Conservation (phyloP, 2,113 vertebrate genomes). For the Pterocles burchelli region DNA sequence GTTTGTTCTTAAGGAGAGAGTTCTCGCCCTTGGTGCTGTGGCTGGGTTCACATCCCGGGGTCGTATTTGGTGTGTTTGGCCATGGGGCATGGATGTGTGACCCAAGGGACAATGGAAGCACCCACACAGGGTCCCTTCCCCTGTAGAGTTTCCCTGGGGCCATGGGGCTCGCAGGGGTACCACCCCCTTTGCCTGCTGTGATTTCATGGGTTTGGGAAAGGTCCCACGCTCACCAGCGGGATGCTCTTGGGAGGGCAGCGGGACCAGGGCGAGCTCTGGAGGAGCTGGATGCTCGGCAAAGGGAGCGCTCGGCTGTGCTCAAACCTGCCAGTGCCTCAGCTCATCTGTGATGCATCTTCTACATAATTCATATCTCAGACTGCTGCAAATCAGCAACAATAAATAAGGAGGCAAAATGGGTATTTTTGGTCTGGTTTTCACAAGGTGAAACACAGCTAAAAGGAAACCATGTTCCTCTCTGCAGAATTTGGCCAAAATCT, state of each 20-base stretch:
- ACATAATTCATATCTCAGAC: constrained; percentile 32
- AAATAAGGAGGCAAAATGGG: background rate
- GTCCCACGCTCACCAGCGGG: fast-evolving
- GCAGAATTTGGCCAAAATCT: background rate
- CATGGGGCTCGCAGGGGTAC: fast-evolving
- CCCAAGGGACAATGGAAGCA: fast-evolving
- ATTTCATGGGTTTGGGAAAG: background rate
- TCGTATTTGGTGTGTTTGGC: fast-evolving
- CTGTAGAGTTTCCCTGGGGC: fast-evolving
- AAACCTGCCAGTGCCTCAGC: background rate
- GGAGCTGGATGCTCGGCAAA: background rate
- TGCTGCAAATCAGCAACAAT: background rate
- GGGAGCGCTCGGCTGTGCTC: fast-evolving
- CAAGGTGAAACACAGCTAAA: background rate
- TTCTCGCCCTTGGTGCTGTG: background rate
- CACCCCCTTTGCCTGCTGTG: background rate
- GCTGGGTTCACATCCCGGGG: background rate
- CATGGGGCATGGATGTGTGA: background rate
- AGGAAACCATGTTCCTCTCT: background rate
- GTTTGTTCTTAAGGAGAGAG: background rate
- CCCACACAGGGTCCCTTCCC: background rate
- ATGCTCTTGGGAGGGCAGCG: fast-evolving
- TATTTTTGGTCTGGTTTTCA: background rate
- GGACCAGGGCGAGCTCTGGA: background rate
- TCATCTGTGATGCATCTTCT: background rate